Evolutionary conservation across 2,113 vertebrate species (phyloP), one percentile per base, ranked within the genome.

Genomic region (Nibea coibor): DNA sequence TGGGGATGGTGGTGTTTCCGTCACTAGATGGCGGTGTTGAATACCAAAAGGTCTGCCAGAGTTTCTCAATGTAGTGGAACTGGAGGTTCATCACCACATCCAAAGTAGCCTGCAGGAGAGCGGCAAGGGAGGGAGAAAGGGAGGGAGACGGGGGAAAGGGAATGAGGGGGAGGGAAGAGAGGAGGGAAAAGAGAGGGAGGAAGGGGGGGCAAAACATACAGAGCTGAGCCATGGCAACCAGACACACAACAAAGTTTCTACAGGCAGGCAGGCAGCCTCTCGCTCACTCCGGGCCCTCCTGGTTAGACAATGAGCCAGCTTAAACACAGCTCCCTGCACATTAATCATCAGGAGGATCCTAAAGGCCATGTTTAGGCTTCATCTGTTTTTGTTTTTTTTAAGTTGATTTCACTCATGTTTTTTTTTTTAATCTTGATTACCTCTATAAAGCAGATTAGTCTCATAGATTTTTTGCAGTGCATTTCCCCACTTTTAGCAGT

Each of bases 21-120:
- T 98, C 97, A 61, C 95, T 93, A 87, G 97, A 87, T 78, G 95
- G 91, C 80, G 95, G 79, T 93, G 97, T 97, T 50, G 96, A 96
- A 93, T 94, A 97, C 98, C 98, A 99, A 94, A 99, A 99, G 54
- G 97, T 96, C 82, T 97, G 96, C 98, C 98, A 99, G 45, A 99
- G 95, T 84, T 98, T 99, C 94, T 99, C 98, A 4, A 99, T 97
- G 79, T 95, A 98, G 87, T 98, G 97, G 62, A 99, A 99, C 90
- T 99, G 98, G 17, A 99, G 96, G 90, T 97, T 97, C 96, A 97
- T 97, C 77, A 99, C 97, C 0, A 99, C 97, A 5, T 99, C 97
- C 79, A 99, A n/a, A 62, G 97, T 99, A 4, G 96, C 97, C 98
- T 99, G 84, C 22, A 72, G 82, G 86, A 65, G 82, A 63, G 80